phyloP scores from a whole-genome alignment of 2,888 invertebrate genomes.

The Sipunculus nudus region DNA sequence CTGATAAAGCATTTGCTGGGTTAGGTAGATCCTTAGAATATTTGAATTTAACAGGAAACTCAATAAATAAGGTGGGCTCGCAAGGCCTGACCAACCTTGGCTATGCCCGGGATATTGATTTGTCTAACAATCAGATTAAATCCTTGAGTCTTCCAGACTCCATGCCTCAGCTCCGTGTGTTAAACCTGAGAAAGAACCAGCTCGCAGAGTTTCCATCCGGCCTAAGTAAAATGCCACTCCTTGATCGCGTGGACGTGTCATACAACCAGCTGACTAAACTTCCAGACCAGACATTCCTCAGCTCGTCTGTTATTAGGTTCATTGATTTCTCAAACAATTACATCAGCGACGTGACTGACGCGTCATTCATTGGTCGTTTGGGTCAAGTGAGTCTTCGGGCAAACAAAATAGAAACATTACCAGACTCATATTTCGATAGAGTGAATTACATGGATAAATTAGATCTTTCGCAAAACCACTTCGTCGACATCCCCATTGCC shows the following conservation, averaged over 20 bases:
- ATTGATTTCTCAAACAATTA: slow-evolving; percentile 25
- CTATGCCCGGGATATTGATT: slow-evolving; percentile 16
- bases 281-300: slow-evolving; percentile 12
- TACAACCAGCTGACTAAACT: slow-evolving; percentile 8
- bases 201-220: slow-evolving; percentile 15
- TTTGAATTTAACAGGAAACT: slow-evolving; percentile 12
- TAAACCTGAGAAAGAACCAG: slow-evolving; percentile 19
- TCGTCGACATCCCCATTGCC: slow-evolving; percentile 14
- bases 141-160: slow-evolving; percentile 13
- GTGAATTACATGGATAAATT: slow-evolving; percentile 13
- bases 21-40: slow-evolving; percentile 22
- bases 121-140: slow-evolving; percentile 18
- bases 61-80: slow-evolving; percentile 2
- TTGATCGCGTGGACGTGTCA: slow-evolving; percentile 18
- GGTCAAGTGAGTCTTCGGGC: slow-evolving; percentile 10
- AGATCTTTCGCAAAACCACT: slow-evolving; percentile 16
- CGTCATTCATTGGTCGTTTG: slow-evolving; percentile 15
- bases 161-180: slow-evolving; percentile 26
- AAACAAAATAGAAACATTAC: slow-evolving; percentile 13
- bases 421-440: slow-evolving; percentile 12
- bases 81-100: slow-evolving; percentile 10
- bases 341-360: slow-evolving; percentile 6
- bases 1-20: slow-evolving; percentile 13
- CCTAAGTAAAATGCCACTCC: slow-evolving; percentile 9
- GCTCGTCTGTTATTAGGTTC: slow-evolving; percentile 20